A percentile compares a stretch with the other conserved stretches of the same genome.
Evolutionary conservation across 1,140 invertebrate genomes (phyloP).

Genomic region (Trigoniulus corallinus): DNA sequence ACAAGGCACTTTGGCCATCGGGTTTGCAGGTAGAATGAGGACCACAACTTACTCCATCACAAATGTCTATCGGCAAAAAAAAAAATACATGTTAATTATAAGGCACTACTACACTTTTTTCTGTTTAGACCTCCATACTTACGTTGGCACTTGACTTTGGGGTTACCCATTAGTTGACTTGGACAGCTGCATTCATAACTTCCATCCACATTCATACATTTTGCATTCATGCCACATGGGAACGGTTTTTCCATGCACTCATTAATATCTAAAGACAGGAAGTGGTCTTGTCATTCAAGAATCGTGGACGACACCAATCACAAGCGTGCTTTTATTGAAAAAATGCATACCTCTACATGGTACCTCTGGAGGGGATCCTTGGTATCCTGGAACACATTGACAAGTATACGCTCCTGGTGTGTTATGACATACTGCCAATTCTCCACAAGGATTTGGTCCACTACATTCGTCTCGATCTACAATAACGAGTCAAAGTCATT

Average conservation of each 20-base stretch:
- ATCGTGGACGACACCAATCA: too few relatives aligned
- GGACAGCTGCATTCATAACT: constrained; percentile 23
- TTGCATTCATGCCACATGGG: constrained; percentile 25
- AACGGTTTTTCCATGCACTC: constrained; percentile 25
- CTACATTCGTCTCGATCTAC: constrained; percentile 14
- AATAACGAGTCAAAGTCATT: too few relatives aligned
- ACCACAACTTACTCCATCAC: constrained; percentile 76
- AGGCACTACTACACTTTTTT: constrained; percentile 1
- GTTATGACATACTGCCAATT: constrained; percentile 63
- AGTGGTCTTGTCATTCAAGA: too few relatives aligned
- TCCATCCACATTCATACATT: constrained; percentile 24
- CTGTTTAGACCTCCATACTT: constrained; percentile 13
- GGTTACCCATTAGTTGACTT: constrained; percentile 20
- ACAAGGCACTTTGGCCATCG: constrained; percentile 73
- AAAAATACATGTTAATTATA: too few relatives aligned
- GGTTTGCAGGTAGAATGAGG: constrained; percentile 74
- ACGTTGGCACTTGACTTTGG: constrained; percentile 23
- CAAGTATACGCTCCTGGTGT: constrained; percentile 67
- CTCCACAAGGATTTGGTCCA: constrained; percentile 52
- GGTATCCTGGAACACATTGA: constrained; percentile 67
- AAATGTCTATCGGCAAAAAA: constrained; percentile 43
- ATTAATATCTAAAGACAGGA: constrained; percentile 27
- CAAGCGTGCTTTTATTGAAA: too few relatives aligned
- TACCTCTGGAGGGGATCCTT: constrained; percentile 59
- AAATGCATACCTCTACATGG: constrained; percentile 47